These are phyloP conservation scores for Amaurobius ferox DNA, from an alignment of 2,888 invertebrate species.

Conservation along the genomic window DNA sequence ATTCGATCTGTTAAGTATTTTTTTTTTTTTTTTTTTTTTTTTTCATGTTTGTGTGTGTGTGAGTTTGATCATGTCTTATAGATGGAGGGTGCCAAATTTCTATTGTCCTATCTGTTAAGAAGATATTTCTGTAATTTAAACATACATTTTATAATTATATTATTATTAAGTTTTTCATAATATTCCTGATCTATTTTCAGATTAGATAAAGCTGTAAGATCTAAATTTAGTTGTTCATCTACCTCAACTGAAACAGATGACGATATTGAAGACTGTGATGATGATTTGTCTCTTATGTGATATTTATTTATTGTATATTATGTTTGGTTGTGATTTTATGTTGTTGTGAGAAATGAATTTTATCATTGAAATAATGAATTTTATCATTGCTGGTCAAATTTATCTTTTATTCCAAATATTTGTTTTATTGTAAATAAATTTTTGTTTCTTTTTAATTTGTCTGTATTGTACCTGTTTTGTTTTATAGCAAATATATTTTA, in stretches of 20 bases:
- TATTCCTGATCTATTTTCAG: too few species aligned
- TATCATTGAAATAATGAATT: background rate
- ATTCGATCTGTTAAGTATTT: too few species aligned
- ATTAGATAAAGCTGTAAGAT: conserved; percentile 32
- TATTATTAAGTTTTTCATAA: too few species aligned
- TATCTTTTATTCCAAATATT: background rate
- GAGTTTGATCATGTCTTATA: too few species aligned
- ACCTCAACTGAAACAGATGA: conserved; percentile 54
- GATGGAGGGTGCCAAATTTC: too few species aligned
- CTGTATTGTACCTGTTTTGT: background rate
- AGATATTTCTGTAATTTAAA: too few species aligned
- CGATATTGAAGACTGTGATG: conserved; percentile 54
- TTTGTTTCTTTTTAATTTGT: background rate
- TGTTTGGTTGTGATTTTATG: background rate
- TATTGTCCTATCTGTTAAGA: too few species aligned
- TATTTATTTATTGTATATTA: background rate
- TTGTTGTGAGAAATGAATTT: background rate
- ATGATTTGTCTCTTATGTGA: conserved; percentile 23
- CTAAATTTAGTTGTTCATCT: conserved; percentile 50
- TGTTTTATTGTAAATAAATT: background rate
- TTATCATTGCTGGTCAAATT: conserved; percentile 3
- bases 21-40: too few species aligned
- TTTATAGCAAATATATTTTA: too few species aligned
- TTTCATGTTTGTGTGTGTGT: too few species aligned
- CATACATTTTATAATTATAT: too few species aligned